Conservation (phyloP, 2,113 vertebrate species). For the Macroglossus sobrinus region DNA sequence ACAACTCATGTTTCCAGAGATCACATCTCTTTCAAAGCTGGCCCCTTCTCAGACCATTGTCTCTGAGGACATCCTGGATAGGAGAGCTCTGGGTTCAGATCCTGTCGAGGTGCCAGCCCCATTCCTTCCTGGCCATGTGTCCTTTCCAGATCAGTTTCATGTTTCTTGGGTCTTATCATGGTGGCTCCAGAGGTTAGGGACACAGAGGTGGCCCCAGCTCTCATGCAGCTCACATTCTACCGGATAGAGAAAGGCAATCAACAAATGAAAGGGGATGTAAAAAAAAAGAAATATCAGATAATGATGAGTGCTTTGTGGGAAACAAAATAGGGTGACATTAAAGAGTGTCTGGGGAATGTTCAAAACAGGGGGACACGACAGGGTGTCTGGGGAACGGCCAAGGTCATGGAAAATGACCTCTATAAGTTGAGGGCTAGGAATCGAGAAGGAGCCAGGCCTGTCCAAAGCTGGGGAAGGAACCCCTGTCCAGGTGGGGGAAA, state of each 20-base stretch:
- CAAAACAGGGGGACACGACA: neutral
- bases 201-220: neutral
- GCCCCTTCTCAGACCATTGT: neutral
- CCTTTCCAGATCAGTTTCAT: neutral
- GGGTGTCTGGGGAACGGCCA: neutral
- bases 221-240: neutral
- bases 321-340: neutral
- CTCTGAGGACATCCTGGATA: neutral
- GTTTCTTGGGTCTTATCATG: neutral
- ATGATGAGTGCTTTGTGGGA: neutral
- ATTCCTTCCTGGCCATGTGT: neutral
- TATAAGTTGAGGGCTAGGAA: neutral
- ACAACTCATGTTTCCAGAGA: neutral
- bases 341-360: neutral
- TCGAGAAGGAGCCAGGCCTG: neutral
- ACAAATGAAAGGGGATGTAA: neutral
- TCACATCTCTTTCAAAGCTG: neutral
- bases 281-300: neutral
- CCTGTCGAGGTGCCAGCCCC: neutral
- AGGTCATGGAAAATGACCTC: neutral
- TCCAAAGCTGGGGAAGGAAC: neutral
- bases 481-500: no score
- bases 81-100: neutral
- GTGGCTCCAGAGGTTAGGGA: neutral
- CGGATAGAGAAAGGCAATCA: neutral